Evolutionary conservation across 2,888 invertebrate genomes (phyloP).

Genomic region (Lottia scabra): DNA sequence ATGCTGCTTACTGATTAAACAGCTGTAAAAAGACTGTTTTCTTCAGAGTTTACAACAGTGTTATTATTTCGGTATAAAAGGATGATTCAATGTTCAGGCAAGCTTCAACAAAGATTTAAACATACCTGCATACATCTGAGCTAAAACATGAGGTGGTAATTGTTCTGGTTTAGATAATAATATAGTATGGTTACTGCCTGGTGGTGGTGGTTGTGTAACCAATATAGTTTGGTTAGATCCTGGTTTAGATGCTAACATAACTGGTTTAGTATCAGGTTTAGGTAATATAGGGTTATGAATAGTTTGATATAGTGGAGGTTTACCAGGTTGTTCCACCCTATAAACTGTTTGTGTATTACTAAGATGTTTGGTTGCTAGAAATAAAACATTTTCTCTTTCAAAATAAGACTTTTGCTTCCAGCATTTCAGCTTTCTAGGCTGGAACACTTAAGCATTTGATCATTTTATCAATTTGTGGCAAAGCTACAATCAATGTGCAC

Average conservation of each 20-base stretch:
- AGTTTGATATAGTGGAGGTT: constrained; percentile 10
- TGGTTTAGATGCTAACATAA: constrained; percentile 12
- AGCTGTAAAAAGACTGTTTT: too few species aligned
- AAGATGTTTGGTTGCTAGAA: too few species aligned
- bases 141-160: constrained; percentile 55
- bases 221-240: constrained; percentile 24
- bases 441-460: too few species aligned
- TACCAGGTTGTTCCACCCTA: not conserved
- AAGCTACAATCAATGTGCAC: too few species aligned
- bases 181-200: constrained; percentile 24
- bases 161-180: constrained; percentile 46
- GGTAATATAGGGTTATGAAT: not conserved
- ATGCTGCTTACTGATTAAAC: too few species aligned
- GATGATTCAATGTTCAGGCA: not conserved
- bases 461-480: too few species aligned
- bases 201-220: constrained; percentile 35
- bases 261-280: constrained; percentile 6
- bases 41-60: too few species aligned
- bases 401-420: too few species aligned
- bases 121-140: constrained; percentile 62
- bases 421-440: too few species aligned
- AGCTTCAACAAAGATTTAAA: not conserved
- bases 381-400: too few species aligned
- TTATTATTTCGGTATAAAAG: too few species aligned
- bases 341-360: too few species aligned